Base-by-base conservation (phyloP, 2,113 vertebrate species). In the Vidua chalybeata region DNA sequence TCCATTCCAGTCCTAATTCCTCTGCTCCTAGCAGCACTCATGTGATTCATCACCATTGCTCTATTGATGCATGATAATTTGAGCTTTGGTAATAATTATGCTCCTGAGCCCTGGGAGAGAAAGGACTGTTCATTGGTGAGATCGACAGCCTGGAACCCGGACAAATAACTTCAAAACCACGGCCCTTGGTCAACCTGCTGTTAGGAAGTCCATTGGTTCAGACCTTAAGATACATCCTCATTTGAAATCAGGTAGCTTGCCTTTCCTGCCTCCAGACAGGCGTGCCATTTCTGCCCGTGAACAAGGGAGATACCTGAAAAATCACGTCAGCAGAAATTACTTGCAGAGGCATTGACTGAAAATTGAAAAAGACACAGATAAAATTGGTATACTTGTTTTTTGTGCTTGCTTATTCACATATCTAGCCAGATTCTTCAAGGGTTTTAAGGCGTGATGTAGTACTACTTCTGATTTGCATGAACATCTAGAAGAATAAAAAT, bases 1-100 rank as follows among this genome's bases (percentile, higher is more conserved):
- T 83, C 79, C 75, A 37, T 94, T 92, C 43, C 63, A 84, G 59
- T 49, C 85, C 55, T 82, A 62, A 73, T 90, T 94, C 74, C 75
- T 83, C 88, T 85, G 72, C 77, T 90, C 11, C 35, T 27, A 71
- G 78, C 49, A 85, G 85, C 7, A 1, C 62, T 95, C 51, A 67
- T 74, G 85, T 0, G 1, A 46, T 73, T 92, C 92, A 52, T 92
- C 88, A 88, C 88, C 55, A 55, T 48, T 59, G 43, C 33, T 95
- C 67, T 93, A 13, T 11, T 95, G 72, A 95, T 1, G 7, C 43
- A 62, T 43, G 67, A 74, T 63, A 54, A 94, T 84, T 73, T 94
- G 37, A 81, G 30, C 68, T 84, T 86, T 80, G 51, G 37, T 90
- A 67, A 92, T 94, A 86, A 90, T 71, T 81, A 67, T n/a, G 27